phyloP scores from a whole-genome alignment of 2,113 vertebrate species.

The Ciconia boyciana region DNA sequence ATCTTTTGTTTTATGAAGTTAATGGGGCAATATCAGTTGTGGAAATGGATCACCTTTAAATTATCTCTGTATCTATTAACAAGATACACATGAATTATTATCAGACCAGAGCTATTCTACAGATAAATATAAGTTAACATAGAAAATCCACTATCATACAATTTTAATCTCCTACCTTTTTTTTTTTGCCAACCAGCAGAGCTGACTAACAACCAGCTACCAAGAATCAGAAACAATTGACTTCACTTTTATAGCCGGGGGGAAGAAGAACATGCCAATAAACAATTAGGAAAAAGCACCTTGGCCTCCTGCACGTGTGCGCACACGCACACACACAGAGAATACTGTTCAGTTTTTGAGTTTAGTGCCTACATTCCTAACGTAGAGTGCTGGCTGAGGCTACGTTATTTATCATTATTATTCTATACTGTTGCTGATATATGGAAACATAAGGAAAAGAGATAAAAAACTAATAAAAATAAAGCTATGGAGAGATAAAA shows the following conservation, averaged over 20 bases:
- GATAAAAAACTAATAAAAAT: background rate
- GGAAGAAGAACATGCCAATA: background rate
- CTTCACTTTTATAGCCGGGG: background rate
- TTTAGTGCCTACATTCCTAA: background rate
- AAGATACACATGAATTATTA: background rate
- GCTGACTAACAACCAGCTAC: background rate
- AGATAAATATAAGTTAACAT: background rate
- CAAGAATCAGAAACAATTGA: background rate
- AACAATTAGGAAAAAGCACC: background rate
- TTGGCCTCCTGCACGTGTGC: accelerated
- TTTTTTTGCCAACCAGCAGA: background rate
- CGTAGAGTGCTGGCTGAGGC: background rate
- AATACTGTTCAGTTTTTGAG: background rate
- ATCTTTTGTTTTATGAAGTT: background rate
- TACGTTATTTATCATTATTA: background rate
- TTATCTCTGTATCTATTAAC: background rate
- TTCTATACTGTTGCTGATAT: background rate
- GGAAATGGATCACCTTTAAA: background rate
- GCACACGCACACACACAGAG: background rate
- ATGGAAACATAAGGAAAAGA: background rate
- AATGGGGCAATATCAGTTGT: background rate
- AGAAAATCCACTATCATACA: background rate
- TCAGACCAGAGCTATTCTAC: background rate
- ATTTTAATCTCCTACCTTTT: background rate
- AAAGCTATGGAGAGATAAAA: background rate